A percentile compares a stretch with the other conserved stretches of the same genome.
These are phyloP conservation scores for Acrocephalus arundinaceus DNA, from an alignment of 2,113 vertebrate species.

Conservation along the genomic window DNA sequence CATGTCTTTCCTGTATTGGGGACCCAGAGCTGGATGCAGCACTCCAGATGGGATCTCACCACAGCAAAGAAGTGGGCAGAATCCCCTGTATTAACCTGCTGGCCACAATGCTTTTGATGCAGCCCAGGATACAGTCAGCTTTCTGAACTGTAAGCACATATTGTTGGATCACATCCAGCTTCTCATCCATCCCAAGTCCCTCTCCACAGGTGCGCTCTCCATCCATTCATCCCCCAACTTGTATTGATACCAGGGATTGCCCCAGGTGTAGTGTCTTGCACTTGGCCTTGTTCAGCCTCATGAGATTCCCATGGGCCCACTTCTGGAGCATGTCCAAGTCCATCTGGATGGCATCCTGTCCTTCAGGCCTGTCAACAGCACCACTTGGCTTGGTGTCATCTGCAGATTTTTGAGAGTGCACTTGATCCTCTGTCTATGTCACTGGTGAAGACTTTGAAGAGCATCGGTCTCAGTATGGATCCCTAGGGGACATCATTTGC, in stretches of 20 bases:
- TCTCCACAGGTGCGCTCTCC: neutral
- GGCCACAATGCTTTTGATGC: neutral
- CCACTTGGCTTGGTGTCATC: neutral
- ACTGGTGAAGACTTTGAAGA: neutral
- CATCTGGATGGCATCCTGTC: neutral
- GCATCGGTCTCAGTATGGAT: neutral
- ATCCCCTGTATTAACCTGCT: neutral
- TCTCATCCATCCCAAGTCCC: neutral
- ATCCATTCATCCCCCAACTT: neutral
- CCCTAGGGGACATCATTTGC: neutral
- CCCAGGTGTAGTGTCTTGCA: neutral
- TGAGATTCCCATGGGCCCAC: neutral
- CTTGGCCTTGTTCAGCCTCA: neutral
- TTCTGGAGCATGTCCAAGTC: neutral
- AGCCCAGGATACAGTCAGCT: neutral
- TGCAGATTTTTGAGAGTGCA: neutral
- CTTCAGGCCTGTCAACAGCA: neutral
- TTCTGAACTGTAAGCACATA: neutral
- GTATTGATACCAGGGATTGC: rapidly evolving
- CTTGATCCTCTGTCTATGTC: rapidly evolving
- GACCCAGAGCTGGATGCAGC: neutral
- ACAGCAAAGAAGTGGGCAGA: neutral
- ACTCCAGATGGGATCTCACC: neutral
- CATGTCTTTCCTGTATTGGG: neutral
- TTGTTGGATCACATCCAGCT: neutral